Base-by-base conservation (phyloP, 2,113 vertebrate genomes). In the Oxyruncus cristatus region DNA sequence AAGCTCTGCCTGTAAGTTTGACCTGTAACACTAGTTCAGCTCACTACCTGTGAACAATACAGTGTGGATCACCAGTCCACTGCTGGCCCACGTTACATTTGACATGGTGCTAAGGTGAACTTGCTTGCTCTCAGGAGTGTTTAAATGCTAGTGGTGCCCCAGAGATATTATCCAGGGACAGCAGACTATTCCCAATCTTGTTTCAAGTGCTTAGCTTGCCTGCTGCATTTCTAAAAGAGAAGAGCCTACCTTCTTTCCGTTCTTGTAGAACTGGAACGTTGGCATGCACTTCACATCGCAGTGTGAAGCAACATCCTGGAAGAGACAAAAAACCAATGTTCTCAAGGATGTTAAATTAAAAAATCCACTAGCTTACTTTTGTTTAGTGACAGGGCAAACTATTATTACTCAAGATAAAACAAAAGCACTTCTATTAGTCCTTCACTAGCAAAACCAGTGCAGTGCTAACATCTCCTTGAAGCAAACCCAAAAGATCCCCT, bases 191-290 rank as follows among this genome's bases (percentile, higher is more conserved):
- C 6, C 24, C 61, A 59, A 5, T 44, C 10, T 30, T 62, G 32
- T 47, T 73, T 52, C 21, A 77, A 72, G 49, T 35, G 11, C 58
- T 67, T n/a, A 68, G 59, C 46, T 70, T 33, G 21, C 22, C 21
- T 32, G 11, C 35, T 68, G 10, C 65, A 80, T 14, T 28, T 88
- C 21, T 12, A 26, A 33, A 24, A 72, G 37, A 74, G 35, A 21
- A 84, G 21, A 59, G 76, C 97, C 62, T 98, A 99, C 99, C 98
- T 97, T 98, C 19, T 94, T 1, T 46, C 97, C 98, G 0, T 97
- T 97, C 96, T 98, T 99, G 97, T 98, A 99, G 97, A 99, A 99
- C 2, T 98, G 98, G 97, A 99, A 99, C 5, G 99, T 99, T 50
- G 99, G 99, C 99, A 99, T 99, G 95, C 98, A 99, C 8, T 59